Evolutionary conservation across 92 coral and sea anemone species (phyloP).

Genomic region (Zoanthus solanderi): DNA sequence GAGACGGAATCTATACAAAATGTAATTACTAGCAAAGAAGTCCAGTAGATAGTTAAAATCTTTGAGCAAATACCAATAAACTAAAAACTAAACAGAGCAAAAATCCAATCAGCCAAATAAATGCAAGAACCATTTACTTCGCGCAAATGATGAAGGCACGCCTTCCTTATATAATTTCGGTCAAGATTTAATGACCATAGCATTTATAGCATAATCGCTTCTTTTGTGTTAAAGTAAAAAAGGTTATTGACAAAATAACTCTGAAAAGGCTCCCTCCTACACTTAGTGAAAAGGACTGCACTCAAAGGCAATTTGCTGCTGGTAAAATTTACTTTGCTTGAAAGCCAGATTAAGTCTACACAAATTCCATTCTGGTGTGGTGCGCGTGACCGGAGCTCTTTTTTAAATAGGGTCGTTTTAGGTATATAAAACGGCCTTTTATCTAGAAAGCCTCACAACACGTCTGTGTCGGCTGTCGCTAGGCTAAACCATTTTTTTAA

Average conservation of each 20-base stretch:
- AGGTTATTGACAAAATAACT: not conserved
- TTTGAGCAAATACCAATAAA: slow-evolving; percentile 16
- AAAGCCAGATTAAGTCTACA: not conserved
- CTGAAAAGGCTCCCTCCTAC: not conserved
- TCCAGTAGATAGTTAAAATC: not conserved
- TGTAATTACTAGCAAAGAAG: not conserved
- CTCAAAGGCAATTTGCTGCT: not conserved
- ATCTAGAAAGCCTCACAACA: not conserved
- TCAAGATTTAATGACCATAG: not conserved
- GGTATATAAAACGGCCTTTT: slow-evolving; percentile 2
- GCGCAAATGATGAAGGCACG: not conserved
- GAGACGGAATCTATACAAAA: not conserved
- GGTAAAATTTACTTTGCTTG: not conserved
- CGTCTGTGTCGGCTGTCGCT: not conserved
- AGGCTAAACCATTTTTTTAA: not conserved
- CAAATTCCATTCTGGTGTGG: slow-evolving; percentile 8
- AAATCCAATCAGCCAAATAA: not conserved
- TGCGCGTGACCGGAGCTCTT: not conserved
- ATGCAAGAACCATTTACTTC: not conserved
- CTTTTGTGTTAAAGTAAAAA: not conserved
- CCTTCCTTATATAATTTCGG: not conserved
- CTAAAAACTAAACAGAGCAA: not conserved
- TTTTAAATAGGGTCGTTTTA: not conserved
- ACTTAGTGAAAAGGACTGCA: slow-evolving; percentile 7
- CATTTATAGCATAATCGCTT: not conserved